These are phyloP conservation scores for Dysmachus trigonus DNA, from an alignment of 2,888 invertebrate genomes.

Conservation along the genomic window DNA sequence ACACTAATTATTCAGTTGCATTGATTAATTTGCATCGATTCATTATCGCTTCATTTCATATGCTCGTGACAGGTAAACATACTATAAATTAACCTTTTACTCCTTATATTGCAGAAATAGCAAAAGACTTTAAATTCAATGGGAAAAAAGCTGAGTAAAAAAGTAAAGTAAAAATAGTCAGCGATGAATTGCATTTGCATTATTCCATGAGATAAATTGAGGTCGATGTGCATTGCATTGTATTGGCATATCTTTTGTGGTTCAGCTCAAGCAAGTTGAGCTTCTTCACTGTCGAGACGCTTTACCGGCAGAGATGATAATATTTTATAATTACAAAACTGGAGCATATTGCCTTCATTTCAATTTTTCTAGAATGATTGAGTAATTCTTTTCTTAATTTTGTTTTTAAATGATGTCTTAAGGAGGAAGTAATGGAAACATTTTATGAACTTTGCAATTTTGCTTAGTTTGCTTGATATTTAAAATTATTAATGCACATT, in stretches of 20 bases:
- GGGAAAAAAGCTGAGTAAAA: neutral
- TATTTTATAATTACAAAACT: neutral
- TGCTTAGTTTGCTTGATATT: neutral
- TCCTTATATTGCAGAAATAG: neutral
- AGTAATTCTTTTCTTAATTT: neutral
- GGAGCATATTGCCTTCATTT: neutral
- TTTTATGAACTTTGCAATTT: neutral
- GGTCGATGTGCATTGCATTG: neutral
- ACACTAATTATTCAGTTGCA: neutral
- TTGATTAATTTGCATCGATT: neutral
- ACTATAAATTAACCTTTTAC: neutral
- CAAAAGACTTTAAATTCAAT: neutral
- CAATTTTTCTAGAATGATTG: too few species aligned
- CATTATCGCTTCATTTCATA: neutral
- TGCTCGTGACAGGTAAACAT: neutral
- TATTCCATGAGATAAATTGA: neutral
- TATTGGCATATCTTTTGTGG: neutral
- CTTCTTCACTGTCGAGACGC: neutral
- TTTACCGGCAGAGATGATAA: neutral
- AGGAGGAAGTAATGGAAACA: neutral
- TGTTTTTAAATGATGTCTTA: neutral
- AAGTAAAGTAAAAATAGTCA: neutral
- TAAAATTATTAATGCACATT: too few species aligned
- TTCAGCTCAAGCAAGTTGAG: neutral
- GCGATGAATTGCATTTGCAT: neutral